Base-by-base conservation (phyloP, 2,888 invertebrate species). In the Sphaerophoria taeniata region DNA sequence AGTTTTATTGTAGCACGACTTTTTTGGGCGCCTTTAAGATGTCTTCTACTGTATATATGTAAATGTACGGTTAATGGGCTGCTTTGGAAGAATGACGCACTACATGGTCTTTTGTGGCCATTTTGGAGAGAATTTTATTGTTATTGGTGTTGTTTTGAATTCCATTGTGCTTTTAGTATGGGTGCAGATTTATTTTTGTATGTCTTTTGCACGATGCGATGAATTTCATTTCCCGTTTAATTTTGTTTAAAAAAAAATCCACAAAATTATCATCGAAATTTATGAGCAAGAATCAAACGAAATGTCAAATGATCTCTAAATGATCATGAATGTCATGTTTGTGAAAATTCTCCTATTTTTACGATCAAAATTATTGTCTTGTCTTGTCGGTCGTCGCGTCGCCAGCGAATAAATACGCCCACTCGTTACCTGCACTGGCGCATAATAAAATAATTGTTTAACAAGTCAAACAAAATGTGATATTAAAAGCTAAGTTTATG, bases 11-110 rank as follows among this genome's bases (percentile, higher is more conserved):
- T 76, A 72, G 72, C 72, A 72, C 67, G 67, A 72, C 69, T 85
- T 76, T 85, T 77, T 81, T 77, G 85, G 85, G 85, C 85, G 80
- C 85, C 85, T 85, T 80, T 76, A 81, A 76, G 77, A 85, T 85
- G 80, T 81, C 85, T 24, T 24, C 24, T 81, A 47, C 78, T 49
- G 43, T 31, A 47, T 49, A 49, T 24, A 2, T 34, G 6, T 53
- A 53, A 12, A 12, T 36, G n/a, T 71, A 55, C 16, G 36, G 69
- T 67, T 73, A 69, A 77, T 81, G 80, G 79, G 72, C 56, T 34
- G 69, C 75, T 53, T 67, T 75, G 45, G 43, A 65, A 14, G 76
- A 85, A 80, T 85, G 84, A 85, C 84, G 84, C 72, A 81, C 69
- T 76, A 85, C 85, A 85, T 85, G 81, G 69, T 85, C 80, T 80